Evolutionary conservation across 2,888 invertebrate genomes (phyloP).

Genomic region (Luperina testacea): DNA sequence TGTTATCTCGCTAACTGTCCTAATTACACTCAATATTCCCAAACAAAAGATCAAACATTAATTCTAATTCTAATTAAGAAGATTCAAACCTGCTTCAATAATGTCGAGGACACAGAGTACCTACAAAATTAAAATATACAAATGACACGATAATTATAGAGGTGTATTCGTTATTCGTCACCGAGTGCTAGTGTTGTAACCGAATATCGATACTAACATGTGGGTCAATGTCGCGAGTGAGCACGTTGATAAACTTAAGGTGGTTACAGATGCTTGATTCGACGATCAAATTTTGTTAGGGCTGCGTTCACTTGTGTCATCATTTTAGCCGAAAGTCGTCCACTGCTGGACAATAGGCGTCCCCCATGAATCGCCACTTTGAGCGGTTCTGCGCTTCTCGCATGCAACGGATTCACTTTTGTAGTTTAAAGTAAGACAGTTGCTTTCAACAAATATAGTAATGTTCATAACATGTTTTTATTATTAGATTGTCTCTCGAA

Average conservation of each 20-base stretch:
- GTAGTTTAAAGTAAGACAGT: too few species aligned
- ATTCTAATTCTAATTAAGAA: constrained; percentile 50
- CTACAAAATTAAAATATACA: constrained; percentile 67
- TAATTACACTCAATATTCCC: constrained; percentile 31
- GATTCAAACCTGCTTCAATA: constrained; percentile 61
- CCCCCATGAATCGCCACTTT: too few species aligned
- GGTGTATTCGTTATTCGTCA: constrained; percentile 77
- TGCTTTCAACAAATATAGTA: too few species aligned
- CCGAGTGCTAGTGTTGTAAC: constrained; percentile 78
- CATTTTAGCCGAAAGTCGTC: too few species aligned
- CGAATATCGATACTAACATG: constrained; percentile 81
- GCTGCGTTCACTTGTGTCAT: neutral
- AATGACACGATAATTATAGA: constrained; percentile 72
- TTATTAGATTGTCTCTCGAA: neutral
- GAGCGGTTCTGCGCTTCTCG: too few species aligned
- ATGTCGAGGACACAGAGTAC: constrained; percentile 71
- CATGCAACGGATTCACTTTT: too few species aligned
- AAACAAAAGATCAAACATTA: constrained; percentile 46
- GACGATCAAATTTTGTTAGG: neutral
- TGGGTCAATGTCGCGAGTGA: constrained; percentile 81
- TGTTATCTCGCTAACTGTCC: constrained; percentile 8
- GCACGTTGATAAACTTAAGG: constrained; percentile 60
- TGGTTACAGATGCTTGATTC: constrained; percentile 21
- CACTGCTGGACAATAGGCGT: too few species aligned
- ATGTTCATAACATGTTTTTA: neutral